Percentiles rank a stretch among this genome's conserved stretches.
phyloP scores from a whole-genome alignment of 2,797 vertebrate species.

The Chanos chanos region DNA sequence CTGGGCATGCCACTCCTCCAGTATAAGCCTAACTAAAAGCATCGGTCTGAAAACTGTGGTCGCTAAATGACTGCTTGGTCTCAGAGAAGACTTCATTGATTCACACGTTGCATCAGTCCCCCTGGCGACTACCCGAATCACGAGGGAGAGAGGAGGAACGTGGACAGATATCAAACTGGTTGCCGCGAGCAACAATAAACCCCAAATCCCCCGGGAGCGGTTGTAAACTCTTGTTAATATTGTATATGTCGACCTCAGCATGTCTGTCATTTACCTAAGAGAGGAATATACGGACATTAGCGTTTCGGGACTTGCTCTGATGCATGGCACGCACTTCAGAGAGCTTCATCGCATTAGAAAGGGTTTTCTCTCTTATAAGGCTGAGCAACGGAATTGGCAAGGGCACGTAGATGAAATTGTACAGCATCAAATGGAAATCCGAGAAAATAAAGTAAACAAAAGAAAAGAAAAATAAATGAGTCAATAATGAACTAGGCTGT shows the following conservation, averaged over 20 bases:
- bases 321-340: too few relatives aligned
- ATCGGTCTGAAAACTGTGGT: slow-evolving; percentile 3
- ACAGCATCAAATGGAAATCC: too few relatives aligned
- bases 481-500: too few relatives aligned
- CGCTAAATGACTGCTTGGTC: slow-evolving; percentile 10
- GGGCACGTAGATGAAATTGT: too few relatives aligned
- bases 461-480: too few relatives aligned
- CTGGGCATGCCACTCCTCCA: neutral
- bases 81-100: neutral
- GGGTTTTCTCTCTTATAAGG: too few relatives aligned
- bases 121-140: neutral
- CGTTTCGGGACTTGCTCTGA: too few relatives aligned
- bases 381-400: too few relatives aligned
- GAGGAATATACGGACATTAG: too few relatives aligned
- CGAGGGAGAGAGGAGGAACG: slow-evolving; percentile 1
- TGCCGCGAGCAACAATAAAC: slow-evolving; percentile 4
- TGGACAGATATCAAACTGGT: slow-evolving; percentile 19
- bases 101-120: slow-evolving; percentile 8
- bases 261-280: slow-evolving; percentile 4
- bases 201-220: neutral
- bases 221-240: slow-evolving; percentile 22
- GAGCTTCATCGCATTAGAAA: too few relatives aligned
- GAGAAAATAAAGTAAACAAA: too few relatives aligned
- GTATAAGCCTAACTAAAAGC: slow-evolving; percentile 5
- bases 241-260: slow-evolving; percentile 9